Evolutionary conservation across 2,888 invertebrate species (phyloP).

Genomic region (Acleris laterana): DNA sequence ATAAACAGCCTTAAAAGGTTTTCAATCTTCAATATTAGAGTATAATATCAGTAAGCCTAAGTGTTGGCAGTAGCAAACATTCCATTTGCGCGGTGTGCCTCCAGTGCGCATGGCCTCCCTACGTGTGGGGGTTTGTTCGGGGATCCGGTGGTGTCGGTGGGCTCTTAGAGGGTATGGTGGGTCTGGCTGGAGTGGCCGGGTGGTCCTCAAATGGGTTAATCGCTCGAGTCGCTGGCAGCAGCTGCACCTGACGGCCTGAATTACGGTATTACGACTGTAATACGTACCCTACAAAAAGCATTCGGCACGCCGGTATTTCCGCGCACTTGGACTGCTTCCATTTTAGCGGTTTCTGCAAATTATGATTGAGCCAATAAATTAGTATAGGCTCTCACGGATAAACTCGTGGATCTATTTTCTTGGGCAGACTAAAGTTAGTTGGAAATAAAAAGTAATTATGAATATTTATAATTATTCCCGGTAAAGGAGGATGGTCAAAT

Average conservation of each 20-base stretch:
- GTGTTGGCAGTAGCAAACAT: slow-evolving; percentile 34
- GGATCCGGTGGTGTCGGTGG: slow-evolving; percentile 13
- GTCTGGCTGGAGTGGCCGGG: slow-evolving; percentile 28
- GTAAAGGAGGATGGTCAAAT: too few relatives aligned
- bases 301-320: slow-evolving; percentile 39
- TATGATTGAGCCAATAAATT: slow-evolving; percentile 22
- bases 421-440: too few relatives aligned
- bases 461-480: too few relatives aligned
- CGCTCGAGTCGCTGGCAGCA: slow-evolving; percentile 71
- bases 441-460: too few relatives aligned
- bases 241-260: slow-evolving; percentile 80
- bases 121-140: slow-evolving; percentile 14
- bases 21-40: slow-evolving; percentile 33
- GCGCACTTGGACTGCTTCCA: slow-evolving; percentile 23
- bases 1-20: slow-evolving; percentile 36
- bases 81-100: slow-evolving; percentile 19
- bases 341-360: slow-evolving; percentile 8
- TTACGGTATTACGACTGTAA: slow-evolving; percentile 69
- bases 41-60: slow-evolving; percentile 35
- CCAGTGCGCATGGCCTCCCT: slow-evolving; percentile 18
- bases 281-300: slow-evolving; percentile 59
- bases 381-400: neutral
- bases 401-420: neutral
- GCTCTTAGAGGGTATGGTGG: slow-evolving; percentile 20
- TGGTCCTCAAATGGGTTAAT: slow-evolving; percentile 74